phyloP scores from a whole-genome alignment of 1,140 invertebrate species.

The Pectinophora gossypiella region DNA sequence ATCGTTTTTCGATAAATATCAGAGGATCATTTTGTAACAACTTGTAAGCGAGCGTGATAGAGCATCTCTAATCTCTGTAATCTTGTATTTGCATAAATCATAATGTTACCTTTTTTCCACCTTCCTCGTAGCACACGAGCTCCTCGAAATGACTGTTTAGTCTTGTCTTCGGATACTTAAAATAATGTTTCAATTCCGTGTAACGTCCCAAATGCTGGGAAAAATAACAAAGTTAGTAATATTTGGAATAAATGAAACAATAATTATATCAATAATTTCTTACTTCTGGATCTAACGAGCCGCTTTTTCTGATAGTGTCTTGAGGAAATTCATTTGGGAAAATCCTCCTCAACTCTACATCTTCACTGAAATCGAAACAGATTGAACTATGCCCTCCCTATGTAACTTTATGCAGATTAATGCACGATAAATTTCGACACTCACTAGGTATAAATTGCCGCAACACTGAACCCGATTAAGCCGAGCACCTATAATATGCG shows the following conservation, averaged over 20 bases:
- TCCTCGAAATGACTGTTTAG: conserved; percentile 59
- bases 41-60: background rate
- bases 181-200: conserved; percentile 46
- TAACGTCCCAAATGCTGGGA: conserved; percentile 59
- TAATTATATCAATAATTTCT: background rate
- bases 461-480: conserved; percentile 19
- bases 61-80: background rate
- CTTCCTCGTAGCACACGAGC: conserved; percentile 40
- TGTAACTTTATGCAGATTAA: background rate
- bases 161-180: conserved; percentile 39
- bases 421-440: conserved; percentile 14
- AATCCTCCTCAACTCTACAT: conserved; percentile 57
- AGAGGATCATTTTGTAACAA: background rate
- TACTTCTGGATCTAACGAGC: conserved; percentile 49
- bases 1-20: background rate
- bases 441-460: conserved; percentile 59
- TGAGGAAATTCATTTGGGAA: conserved; percentile 61
- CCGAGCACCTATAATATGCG: conserved; percentile 21
- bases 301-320: conserved; percentile 51
- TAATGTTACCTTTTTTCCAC: conserved; percentile 39
- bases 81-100: conserved; percentile 1
- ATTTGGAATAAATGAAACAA: background rate
- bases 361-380: conserved; percentile 44
- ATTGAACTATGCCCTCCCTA: conserved; percentile 4
- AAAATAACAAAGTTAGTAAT: conserved; percentile 5